These are phyloP conservation scores for Auanema freiburgensis DNA, from an alignment of 2,888 invertebrate genomes.

Conservation along the genomic window DNA sequence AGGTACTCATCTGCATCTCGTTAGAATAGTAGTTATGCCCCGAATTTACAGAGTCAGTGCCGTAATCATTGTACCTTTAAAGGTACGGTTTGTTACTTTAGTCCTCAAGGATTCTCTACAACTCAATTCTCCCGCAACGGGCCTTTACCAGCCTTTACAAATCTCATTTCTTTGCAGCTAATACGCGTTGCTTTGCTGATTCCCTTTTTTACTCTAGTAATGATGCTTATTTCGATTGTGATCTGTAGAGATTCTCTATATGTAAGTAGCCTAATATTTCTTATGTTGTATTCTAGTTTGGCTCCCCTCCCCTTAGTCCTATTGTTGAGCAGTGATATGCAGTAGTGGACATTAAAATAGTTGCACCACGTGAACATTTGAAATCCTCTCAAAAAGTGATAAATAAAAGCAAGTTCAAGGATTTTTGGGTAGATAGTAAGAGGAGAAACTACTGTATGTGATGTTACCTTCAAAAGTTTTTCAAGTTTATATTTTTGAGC, in stretches of 20 bases:
- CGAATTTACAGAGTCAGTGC: neutral
- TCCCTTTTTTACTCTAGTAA: constrained; percentile 16
- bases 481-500: too few species aligned
- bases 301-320: constrained; percentile 6
- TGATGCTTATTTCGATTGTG: constrained; percentile 12
- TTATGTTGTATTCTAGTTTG: constrained; percentile 5
- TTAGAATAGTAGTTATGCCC: too few species aligned
- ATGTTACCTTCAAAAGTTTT: too few species aligned
- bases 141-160: constrained; percentile 21
- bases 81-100: constrained; percentile 18
- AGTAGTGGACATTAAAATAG: constrained; percentile 6
- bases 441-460: too few species aligned
- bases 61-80: neutral
- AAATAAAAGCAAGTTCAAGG: too few species aligned
- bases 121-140: constrained; percentile 15
- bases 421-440: too few species aligned
- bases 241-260: constrained; percentile 16
- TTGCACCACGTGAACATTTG: too few species aligned
- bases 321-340: constrained; percentile 11
- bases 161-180: constrained; percentile 13
- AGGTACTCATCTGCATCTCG: neutral
- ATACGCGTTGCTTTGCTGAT: constrained; percentile 20
- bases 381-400: too few species aligned
- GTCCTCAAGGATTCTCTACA: constrained; percentile 21
- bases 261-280: neutral